phyloP scores from a whole-genome alignment of 2,113 vertebrate genomes.

The Salvator merianae region DNA sequence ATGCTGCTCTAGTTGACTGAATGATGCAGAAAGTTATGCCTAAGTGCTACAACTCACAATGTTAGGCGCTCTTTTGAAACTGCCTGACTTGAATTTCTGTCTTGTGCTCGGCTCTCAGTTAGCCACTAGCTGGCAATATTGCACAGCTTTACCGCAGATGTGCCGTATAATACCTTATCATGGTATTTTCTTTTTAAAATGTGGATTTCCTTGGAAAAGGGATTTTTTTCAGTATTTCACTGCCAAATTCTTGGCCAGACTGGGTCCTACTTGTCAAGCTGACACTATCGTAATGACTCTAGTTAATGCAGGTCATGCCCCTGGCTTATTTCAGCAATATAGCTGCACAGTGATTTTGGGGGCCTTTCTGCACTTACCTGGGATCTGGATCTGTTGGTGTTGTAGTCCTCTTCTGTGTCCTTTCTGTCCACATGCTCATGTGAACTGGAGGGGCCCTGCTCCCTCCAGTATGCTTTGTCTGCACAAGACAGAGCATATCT shows the following conservation, averaged over 20 bases:
- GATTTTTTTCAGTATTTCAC: slow-evolving; percentile 55
- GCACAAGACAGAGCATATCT: too few relatives aligned
- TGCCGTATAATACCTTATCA: slow-evolving; percentile 45
- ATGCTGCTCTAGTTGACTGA: slow-evolving; percentile 1
- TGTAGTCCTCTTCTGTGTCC: too few relatives aligned
- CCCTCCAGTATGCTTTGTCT: too few relatives aligned
- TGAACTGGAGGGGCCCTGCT: too few relatives aligned
- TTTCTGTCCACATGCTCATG: too few relatives aligned
- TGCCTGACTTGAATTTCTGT: slow-evolving; percentile 46
- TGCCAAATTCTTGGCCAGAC: background rate
- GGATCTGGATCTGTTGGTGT: too few relatives aligned
- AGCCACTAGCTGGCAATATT: slow-evolving; percentile 73
- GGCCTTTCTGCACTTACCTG: too few relatives aligned
- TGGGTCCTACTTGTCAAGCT: too few relatives aligned
- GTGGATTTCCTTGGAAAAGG: slow-evolving; percentile 58
- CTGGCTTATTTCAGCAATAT: too few relatives aligned
- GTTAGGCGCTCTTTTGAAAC: slow-evolving; percentile 47
- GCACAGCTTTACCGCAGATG: slow-evolving; percentile 60
- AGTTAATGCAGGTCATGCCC: too few relatives aligned
- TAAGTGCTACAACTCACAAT: slow-evolving; percentile 38
- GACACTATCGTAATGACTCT: too few relatives aligned
- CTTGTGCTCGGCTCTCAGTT: slow-evolving; percentile 50
- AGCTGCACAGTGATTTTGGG: too few relatives aligned
- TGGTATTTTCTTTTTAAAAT: slow-evolving; percentile 57
- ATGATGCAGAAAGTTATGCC: slow-evolving; percentile 17